Evolutionary conservation across 1,140 invertebrate genomes (phyloP).

Genomic region (Heliconius eleuchia): DNA sequence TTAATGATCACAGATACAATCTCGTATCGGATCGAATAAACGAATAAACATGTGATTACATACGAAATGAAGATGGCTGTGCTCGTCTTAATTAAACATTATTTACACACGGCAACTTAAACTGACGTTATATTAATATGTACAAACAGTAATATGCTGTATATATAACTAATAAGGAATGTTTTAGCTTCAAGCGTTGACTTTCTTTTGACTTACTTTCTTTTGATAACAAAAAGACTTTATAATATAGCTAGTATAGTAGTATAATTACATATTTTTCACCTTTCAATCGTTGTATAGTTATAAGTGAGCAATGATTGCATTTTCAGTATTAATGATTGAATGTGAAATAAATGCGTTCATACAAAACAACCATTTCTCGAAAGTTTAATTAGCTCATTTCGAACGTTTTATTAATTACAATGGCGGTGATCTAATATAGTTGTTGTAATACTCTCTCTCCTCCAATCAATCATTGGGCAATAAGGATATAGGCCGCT

Average conservation of each 20-base stretch:
- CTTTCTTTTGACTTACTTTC: slow-evolving; percentile 2
- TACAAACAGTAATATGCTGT: not conserved
- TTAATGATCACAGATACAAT: slow-evolving; percentile 45
- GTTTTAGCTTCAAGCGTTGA: not conserved
- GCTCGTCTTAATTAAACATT: slow-evolving; percentile 48
- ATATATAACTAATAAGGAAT: not conserved
- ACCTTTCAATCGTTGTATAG: slow-evolving; percentile 46
- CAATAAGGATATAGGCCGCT: slow-evolving; percentile 9
- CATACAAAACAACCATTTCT: not conserved
- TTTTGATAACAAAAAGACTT: slow-evolving; percentile 13
- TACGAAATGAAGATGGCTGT: slow-evolving; percentile 40
- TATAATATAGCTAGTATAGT: slow-evolving; percentile 39
- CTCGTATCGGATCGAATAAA: slow-evolving; percentile 39
- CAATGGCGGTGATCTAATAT: not conserved
- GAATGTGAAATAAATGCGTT: not conserved
- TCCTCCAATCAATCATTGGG: slow-evolving; percentile 4
- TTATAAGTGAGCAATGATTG: slow-evolving; percentile 54
- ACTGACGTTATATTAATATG: not conserved
- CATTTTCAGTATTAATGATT: slow-evolving; percentile 62
- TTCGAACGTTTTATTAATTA: slow-evolving; percentile 13
- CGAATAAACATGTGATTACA: slow-evolving; percentile 46
- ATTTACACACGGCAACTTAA: slow-evolving; percentile 16
- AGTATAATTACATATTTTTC: slow-evolving; percentile 54
- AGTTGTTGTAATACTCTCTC: slow-evolving; percentile 10
- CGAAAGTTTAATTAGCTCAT: slow-evolving; percentile 6